Percentiles rank a stretch among this genome's conserved stretches.
These are phyloP conservation scores for Steinernema khuongi DNA, from an alignment of 1,140 invertebrate species.

Conservation along the genomic window DNA sequence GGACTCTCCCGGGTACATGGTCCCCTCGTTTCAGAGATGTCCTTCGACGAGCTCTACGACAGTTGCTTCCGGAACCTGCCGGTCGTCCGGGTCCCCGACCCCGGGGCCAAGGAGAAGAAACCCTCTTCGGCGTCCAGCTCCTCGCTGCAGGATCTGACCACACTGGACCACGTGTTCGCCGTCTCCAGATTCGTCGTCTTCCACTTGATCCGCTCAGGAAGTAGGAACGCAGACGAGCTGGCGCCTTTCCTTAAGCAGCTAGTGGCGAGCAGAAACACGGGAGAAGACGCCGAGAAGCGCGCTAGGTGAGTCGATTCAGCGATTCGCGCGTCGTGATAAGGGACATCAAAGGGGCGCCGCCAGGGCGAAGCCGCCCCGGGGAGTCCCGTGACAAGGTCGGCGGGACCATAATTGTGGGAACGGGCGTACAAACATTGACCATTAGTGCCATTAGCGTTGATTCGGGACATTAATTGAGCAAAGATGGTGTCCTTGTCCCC, in stretches of 20 bases:
- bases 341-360: slow-evolving; percentile 18
- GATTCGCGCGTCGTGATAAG: slow-evolving; percentile 10
- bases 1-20: background rate
- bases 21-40: slow-evolving; percentile 19
- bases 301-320: slow-evolving; percentile 29
- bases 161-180: slow-evolving; percentile 24
- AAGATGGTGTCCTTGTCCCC: too few relatives aligned
- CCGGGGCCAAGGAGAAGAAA: slow-evolving; percentile 1
- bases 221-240: slow-evolving; percentile 24
- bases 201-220: slow-evolving; percentile 21
- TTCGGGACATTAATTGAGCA: too few relatives aligned
- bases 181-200: slow-evolving; percentile 20
- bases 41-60: slow-evolving; percentile 30
- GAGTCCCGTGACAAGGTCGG: background rate
- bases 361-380: background rate
- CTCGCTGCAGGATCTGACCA: background rate
- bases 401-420: background rate
- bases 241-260: slow-evolving; percentile 23
- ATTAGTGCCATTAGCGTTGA: too few relatives aligned
- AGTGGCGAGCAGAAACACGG: background rate
- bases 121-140: background rate
- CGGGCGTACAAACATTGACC: too few relatives aligned
- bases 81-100: slow-evolving; percentile 8
- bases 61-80: slow-evolving; percentile 26
- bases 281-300: slow-evolving; percentile 28